Evolutionary conservation across 1,140 invertebrate genomes (phyloP).

Genomic region (Pseudomyrmex flavicornis): DNA sequence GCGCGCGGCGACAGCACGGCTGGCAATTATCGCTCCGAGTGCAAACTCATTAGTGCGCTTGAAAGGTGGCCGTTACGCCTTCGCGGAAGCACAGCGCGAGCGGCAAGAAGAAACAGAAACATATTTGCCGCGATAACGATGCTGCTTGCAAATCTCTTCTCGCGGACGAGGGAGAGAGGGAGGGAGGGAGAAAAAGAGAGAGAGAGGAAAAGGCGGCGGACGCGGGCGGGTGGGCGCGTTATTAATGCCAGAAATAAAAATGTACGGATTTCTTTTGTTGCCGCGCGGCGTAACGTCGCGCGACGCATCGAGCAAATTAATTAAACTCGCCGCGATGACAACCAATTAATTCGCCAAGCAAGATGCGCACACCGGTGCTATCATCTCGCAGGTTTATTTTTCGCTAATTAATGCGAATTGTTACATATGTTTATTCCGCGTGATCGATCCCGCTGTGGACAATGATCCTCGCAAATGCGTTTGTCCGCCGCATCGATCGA

Average conservation of each 20-base stretch:
- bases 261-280: slow-evolving; percentile 45
- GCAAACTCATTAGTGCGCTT: slow-evolving; percentile 78
- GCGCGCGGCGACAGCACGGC: slow-evolving; percentile 10
- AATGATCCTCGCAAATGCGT: neutral
- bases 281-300: neutral
- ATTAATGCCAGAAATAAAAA: slow-evolving; percentile 56
- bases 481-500: no score
- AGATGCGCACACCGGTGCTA: slow-evolving; percentile 8
- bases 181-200: neutral
- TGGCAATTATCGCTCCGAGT: slow-evolving; percentile 76
- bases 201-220: no score
- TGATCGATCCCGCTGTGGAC: neutral
- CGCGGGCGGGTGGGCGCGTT: neutral
- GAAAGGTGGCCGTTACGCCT: slow-evolving; percentile 72
- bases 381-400: slow-evolving; percentile 10
- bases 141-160: slow-evolving; percentile 43
- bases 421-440: slow-evolving; percentile 34
- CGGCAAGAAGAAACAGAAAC: slow-evolving; percentile 70
- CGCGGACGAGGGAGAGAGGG: no score
- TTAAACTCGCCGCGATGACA: slow-evolving; percentile 31
- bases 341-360: slow-evolving; percentile 51
- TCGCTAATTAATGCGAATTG: slow-evolving; percentile 40
- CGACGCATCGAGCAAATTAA: slow-evolving; percentile 30
- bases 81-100: slow-evolving; percentile 62
- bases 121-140: slow-evolving; percentile 71